Base-by-base conservation (phyloP, 2,797 vertebrate species). In the Anisognathus igniventris region DNA sequence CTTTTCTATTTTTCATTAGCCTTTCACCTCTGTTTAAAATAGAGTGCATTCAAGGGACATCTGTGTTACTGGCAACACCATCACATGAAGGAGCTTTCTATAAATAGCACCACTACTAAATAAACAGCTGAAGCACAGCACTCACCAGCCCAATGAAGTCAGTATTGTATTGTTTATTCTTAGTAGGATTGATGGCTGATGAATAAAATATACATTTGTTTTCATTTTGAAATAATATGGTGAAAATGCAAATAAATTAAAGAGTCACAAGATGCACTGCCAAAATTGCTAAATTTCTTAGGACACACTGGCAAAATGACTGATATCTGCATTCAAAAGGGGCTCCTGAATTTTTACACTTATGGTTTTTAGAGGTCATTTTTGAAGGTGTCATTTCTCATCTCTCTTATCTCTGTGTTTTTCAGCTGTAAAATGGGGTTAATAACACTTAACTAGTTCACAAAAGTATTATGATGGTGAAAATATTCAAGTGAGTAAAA, bases 21-120 rank as follows among this genome's bases (percentile, higher is more conserved):
- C 94, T 95, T 96, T 96, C 95, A 90, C 94, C 87, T 97, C 87
- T 80, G 68, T 97, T 97, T 97, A 90, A 92, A 96, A 86, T 83
- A 96, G 95, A 92, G 58, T 88, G 65, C 74, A 73, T 82, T 89
- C 65, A 92, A 66, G 70, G 93, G 92, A 97, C 96, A 95, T 95
- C 94, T 95, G 90, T 81, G 91, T 84, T 87, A 67, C 93, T 96
- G 93, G 96, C 90, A 95, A 65, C 81, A 95, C 45, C 72, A 65
- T 58, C 92, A 77, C 86, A 35, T 78, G 88, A 56, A 93, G 83
- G 62, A 73, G 37, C 37, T 83, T 93, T 86, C 96, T 96, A 96
- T 96, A 97, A 96, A 95, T 95, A 90, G 53, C 95, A 76, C 42
- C 86, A 48, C 92, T 77, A 50, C 93, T 82, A 93, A 96, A 96